Conservation (phyloP, 37 sponge, comb jelly and placozoan genomes). For the Aplysina aerophoba region DNA sequence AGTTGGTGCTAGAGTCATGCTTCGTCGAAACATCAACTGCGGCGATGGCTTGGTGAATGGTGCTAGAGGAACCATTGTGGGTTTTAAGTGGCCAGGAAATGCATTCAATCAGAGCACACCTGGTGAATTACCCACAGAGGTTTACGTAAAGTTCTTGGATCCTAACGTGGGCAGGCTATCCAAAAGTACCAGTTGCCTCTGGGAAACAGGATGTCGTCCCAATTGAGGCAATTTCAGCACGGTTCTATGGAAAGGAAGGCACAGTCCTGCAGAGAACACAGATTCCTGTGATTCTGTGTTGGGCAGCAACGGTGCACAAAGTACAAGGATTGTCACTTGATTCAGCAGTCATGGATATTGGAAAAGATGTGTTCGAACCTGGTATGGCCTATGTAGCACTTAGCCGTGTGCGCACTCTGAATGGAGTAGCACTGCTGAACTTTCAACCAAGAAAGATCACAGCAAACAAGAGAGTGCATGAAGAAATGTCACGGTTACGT, state of each 20-base stretch:
- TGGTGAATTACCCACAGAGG: background rate
- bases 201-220: background rate
- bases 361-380: background rate
- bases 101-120: background rate
- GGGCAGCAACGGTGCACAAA: conserved; percentile 23
- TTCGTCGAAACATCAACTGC: conserved; percentile 33
- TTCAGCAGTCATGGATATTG: conserved; percentile 17
- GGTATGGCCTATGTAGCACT: conserved; percentile 16
- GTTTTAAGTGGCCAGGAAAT: background rate
- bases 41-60: conserved; percentile 40
- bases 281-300: conserved; percentile 8
- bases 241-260: conserved; percentile 3
- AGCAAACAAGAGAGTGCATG: no score
- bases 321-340: conserved; percentile 5
- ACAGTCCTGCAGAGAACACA: conserved; percentile 15
- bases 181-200: conserved; percentile 5
- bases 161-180: background rate
- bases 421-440: conserved; percentile 6
- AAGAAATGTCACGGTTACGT: no score
- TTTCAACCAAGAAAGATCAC: no score
- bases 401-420: conserved; percentile 3
- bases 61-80: background rate
- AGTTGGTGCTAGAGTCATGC: conserved; percentile 42
- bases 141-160: background rate
- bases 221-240: background rate